Evolutionary conservation across 2,113 vertebrate genomes (phyloP), one percentile per base, ranked within the genome.

Genomic region (Haplochromis burtoni): DNA sequence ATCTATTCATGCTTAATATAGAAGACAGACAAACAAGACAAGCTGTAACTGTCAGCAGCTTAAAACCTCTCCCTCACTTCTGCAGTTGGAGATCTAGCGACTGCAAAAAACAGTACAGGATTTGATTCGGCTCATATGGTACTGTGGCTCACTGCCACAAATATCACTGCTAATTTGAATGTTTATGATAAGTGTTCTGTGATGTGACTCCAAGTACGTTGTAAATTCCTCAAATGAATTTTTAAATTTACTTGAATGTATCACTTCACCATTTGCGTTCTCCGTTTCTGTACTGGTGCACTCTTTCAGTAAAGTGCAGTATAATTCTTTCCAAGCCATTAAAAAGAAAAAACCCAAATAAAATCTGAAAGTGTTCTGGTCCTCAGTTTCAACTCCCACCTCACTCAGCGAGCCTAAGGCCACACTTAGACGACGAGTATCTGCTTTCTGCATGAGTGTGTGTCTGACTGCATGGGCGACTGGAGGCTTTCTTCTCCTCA

Each of bases 381-480:
- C 16, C 47, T 66, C 81, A 54, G 14, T 29, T 38, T 76, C 19
- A 71, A 47, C 80, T 35, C 14, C 45, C 12, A 16, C 54, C 80
- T 79, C 53, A 53, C 40, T 71, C 83, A 61, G 33, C 10, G 4
- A 49, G 89, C 94, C 87, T 54, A 26, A 87, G 93, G 95, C 91
- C 53, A 89, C 89, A 87, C 93, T 94, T 91, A 91, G 86, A 73
- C 9, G 73, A 93, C 63, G 38, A 84, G 53, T 42, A 45, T 81
- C 73, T 87, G 21, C 88, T 85, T 90, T 91, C 83, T 93, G 90
- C 88, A 83, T 87, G 68, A 93, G 82, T 76, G 68, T 84, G 80
- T 86, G 57, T 90, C 84, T 66, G 61, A 42, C 33, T 84, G 49
- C 47, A 54, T 80, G 40, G 49, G 73, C 88, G 85, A 89, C 83